Conservation (phyloP, 1,140 invertebrate species). For the Sarcophaga bullata region DNA sequence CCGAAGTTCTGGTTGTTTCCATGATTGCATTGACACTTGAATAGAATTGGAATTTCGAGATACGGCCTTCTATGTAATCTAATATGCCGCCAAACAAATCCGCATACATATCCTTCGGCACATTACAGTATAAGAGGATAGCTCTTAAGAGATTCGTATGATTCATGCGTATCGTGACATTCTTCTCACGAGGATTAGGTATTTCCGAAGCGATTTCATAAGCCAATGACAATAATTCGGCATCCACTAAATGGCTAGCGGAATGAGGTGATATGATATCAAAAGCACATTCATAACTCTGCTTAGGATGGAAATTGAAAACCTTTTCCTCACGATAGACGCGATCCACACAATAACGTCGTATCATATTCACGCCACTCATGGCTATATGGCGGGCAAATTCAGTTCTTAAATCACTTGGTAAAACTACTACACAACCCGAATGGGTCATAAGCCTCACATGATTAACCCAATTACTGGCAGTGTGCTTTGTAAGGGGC, state of each 20-base stretch:
- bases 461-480: conserved; percentile 65
- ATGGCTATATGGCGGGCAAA: conserved; percentile 87
- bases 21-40: conserved; percentile 76
- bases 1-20: conserved; percentile 76
- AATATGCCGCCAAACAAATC: conserved; percentile 57
- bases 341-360: conserved; percentile 85
- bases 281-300: conserved; percentile 91
- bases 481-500: conserved; percentile 70
- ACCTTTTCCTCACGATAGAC: conserved; percentile 88
- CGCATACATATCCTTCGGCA: conserved; percentile 77
- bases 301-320: conserved; percentile 86
- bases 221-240: conserved; percentile 82
- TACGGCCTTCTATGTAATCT: conserved; percentile 69
- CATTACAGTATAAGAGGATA: conserved; percentile 82
- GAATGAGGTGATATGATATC: conserved; percentile 85
- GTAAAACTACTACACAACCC: conserved; percentile 82
- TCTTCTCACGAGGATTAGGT: conserved; percentile 73
- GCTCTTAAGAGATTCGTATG: conserved; percentile 83
- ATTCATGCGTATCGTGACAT: conserved; percentile 82
- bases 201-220: conserved; percentile 82
- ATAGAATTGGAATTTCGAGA: conserved; percentile 76
- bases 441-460: conserved; percentile 87
- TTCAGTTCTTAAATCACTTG: conserved; percentile 79
- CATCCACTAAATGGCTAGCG: conserved; percentile 81
- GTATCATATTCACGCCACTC: conserved; percentile 80